These are phyloP conservation scores for Chitala chitala DNA, from an alignment of 2,113 vertebrate genomes.

Conservation along the genomic window DNA sequence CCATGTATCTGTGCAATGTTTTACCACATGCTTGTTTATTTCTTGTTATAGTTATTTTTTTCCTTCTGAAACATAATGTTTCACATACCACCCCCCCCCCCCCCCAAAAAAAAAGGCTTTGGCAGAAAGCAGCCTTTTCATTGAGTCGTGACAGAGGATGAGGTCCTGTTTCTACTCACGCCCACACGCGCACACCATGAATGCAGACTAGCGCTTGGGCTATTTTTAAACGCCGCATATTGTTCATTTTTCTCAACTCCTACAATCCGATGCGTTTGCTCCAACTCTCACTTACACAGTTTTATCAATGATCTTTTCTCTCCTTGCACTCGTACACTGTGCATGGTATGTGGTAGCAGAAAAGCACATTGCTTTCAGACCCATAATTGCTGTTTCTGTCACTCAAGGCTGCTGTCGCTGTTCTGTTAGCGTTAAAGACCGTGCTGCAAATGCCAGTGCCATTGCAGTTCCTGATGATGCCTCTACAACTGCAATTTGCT, in stretches of 20 bases:
- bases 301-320: not conserved
- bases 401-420: conserved; percentile 12
- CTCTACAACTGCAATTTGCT: not conserved
- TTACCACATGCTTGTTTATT: not conserved
- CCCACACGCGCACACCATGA: conserved; percentile 4
- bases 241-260: not conserved
- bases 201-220: conserved; percentile 10
- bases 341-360: not conserved
- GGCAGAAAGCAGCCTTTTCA: conserved; percentile 10
- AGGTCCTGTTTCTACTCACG: not conserved
- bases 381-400: conserved; percentile 15
- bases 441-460: conserved; percentile 3
- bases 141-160: conserved; percentile 24
- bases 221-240: conserved; percentile 18
- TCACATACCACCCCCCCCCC: not conserved
- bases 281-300: conserved; percentile 8
- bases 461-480: not conserved
- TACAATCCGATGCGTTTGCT: not conserved
- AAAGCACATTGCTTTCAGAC: conserved; percentile 1
- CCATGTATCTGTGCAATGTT: not conserved
- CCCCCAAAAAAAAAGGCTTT: conserved; percentile 7
- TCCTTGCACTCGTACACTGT: not conserved
- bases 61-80: not conserved
- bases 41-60: not conserved
- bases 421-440: conserved; percentile 15